Evolutionary conservation across 1,140 invertebrate genomes (phyloP), one percentile per base, ranked within the genome.

Genomic region (Trachelipus rathkii): DNA sequence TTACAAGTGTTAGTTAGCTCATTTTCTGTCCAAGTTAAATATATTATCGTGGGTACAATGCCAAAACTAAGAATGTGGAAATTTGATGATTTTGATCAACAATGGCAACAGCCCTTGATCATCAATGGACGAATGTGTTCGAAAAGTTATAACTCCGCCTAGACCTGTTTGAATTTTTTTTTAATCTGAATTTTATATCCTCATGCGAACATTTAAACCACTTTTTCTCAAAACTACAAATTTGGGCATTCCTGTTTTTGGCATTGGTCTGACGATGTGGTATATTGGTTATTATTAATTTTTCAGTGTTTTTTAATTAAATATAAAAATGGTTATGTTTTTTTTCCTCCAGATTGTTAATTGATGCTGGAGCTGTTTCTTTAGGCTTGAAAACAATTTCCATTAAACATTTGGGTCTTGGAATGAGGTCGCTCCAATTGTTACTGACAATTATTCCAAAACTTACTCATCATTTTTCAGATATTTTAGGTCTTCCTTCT

Each of bases 321-420:
- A 33, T 33, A 33, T 33, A 33, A 33, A 6, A 33, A 33, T 1
- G 33, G 33, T 33, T 33, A 33, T 33, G 33, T 45, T 78, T 78
- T 43, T 79, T 79, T 44, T 82, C 81, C 74, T 71, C 23, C 71
- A 79, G 78, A 68, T 73, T 81, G 45, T 72, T 81, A 70, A 71
- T 81, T 71, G 80, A 79, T 23, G 80, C 80, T 21, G 80, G 80
- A 11, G 80, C 80, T 15, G 78, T 81, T 43, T 92, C 95, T 83
- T 91, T 95, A 19, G 96, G 96, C 0, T 86, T 99, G 60, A 98
- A 97, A 87, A 97, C 95, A 67, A 99, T 99, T 71, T 96, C 95
- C 0, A 96, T 93, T 78, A 94, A 92, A 60, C 98, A 97, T 87
- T 87, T 99, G 77, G 96, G 95, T 10, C 86, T 99, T 77, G 93